Evolutionary conservation across 2,113 vertebrate species (phyloP), one percentile per base, ranked within the genome.

Genomic region (Erythrolamprus reginae): DNA sequence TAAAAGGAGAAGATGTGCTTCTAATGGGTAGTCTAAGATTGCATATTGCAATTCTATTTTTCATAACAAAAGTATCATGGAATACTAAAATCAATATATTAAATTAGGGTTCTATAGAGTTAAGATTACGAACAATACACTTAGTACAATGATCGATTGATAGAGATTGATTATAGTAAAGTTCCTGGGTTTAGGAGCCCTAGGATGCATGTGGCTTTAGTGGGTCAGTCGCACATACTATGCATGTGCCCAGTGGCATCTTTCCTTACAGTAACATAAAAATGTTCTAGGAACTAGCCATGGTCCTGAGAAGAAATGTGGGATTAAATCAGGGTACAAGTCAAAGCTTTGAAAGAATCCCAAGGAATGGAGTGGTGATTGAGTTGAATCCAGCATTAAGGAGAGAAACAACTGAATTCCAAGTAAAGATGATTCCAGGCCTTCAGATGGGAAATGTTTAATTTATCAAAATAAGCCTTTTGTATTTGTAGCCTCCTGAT

Each of bases 281-380:
- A 82, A 61, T 50, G 50, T 91, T 58, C 52, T 23, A 61, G 86
- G 90, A 91, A 88, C 86, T 88, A 83, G 86, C 86, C 70, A 83
- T 83, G 70, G 70, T 88, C 87, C 65, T 91, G 52, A 82, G 52
- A 87, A 23, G 24, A 86, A n/a, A 91, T 87, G 47, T 26, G 33
- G 65, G 28, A 90, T 86, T 45, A 82, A 28, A 0, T 38, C 13
- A 15, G 24, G 47, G 56, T 5, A 24, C 83, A 70, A 87, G 38
- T 58, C 53, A 83, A 47, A 70, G 7, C 28, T 13, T 56, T 87
- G 42, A 55, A 8, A 38, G 19, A 12, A 87, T 10, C 6, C 17
- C 88, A 89, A 19, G 82, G 23, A 24, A 23, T n/a, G 58, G 1
- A 7, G 28, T 77, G 48, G 58, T 38, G 19, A 52, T 82, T 15